Evolutionary conservation across 2,797 vertebrate genomes (phyloP), one percentile per base, ranked within the genome.

Genomic region (Hipposideros larvatus): DNA sequence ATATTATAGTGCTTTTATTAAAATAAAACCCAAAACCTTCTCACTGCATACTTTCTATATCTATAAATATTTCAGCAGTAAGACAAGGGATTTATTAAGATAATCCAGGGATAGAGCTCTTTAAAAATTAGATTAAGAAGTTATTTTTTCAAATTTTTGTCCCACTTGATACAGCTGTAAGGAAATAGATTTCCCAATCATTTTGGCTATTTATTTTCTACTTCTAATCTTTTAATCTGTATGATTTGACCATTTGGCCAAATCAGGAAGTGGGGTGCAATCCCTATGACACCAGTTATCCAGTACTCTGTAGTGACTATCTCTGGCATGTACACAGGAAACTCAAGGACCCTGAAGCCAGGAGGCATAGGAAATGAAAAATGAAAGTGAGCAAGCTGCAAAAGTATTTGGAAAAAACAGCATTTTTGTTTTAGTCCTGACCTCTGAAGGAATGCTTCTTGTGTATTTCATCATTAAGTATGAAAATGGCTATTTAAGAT

Each of bases 1-100:
- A 65, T 48, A n/a, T 90, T 14, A 51, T 19, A 34, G n/a, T 37
- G 63, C 51, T 71, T 94, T 95, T 94, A 85, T 90, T 41, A 94
- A 90, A 79, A 89, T 34, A 66, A 91, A 95, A 34, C 7, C n/a
- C 34, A 65, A 34, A 74, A 26, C 24, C 65, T 87, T 14, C 28
- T 78, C 71, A 34, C 57, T 90, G 0, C 70, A 26, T 87, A 59
- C 41, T 66, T 73, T 94, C 31, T 37, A 13, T 53, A 61, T 94
- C 26, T 90, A 41, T 68, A 86, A 48, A 41, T 65, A 75, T 77
- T 51, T 82, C 74, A 77, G 73, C 75, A 83, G 34, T 90, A 51
- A 90, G 22, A 92, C 16, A 59, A 88, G 57, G 19, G 11, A n/a
- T 41, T 3, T 92, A n/a, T 57, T 77, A 66, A 51, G 21, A 57